Conservation (phyloP, 2,113 vertebrate species). For the Paracanthobrama guichenoti region DNA sequence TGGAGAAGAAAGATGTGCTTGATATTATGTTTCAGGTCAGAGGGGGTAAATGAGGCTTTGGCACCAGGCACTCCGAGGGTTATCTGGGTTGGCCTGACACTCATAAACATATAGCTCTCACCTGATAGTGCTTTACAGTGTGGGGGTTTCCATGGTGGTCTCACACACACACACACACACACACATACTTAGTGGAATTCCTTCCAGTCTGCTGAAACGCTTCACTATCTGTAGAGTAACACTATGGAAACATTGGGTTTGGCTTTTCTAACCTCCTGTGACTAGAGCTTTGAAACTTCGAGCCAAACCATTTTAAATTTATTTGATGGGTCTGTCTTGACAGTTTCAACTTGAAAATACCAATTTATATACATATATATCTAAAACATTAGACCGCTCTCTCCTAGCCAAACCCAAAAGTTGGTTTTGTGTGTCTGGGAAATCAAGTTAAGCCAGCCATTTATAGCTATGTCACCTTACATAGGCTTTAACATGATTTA, state of each 20-base stretch:
- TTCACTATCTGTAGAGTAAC: slow-evolving; percentile 30
- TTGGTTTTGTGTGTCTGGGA: slow-evolving; percentile 30
- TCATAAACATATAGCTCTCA: slow-evolving; percentile 13
- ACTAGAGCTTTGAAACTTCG: background rate
- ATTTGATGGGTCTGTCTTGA: slow-evolving; percentile 23
- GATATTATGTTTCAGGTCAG: slow-evolving; percentile 26
- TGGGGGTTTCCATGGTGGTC: slow-evolving; percentile 13
- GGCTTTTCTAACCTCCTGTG: slow-evolving; percentile 18
- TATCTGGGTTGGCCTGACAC: slow-evolving; percentile 47
- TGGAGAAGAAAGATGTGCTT: slow-evolving; percentile 26
- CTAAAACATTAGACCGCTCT: slow-evolving; percentile 17
- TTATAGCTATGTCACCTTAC: slow-evolving; percentile 9
- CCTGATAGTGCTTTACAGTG: slow-evolving; percentile 7
- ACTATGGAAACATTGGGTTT: slow-evolving; percentile 23
- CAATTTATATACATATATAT: slow-evolving; percentile 14
- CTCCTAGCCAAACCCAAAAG: slow-evolving; percentile 17
- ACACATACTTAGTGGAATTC: background rate
- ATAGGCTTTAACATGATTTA: background rate
- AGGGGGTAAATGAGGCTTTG: slow-evolving; percentile 5
- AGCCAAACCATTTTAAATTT: background rate
- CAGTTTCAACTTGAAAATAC: slow-evolving; percentile 17
- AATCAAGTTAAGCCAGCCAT: background rate
- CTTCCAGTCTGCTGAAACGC: slow-evolving; percentile 23
- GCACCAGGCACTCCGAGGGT: slow-evolving; percentile 9
- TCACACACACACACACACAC: slow-evolving; percentile 13